phyloP scores from a whole-genome alignment of 2,797 vertebrate species.

The Salarias fasciatus region DNA sequence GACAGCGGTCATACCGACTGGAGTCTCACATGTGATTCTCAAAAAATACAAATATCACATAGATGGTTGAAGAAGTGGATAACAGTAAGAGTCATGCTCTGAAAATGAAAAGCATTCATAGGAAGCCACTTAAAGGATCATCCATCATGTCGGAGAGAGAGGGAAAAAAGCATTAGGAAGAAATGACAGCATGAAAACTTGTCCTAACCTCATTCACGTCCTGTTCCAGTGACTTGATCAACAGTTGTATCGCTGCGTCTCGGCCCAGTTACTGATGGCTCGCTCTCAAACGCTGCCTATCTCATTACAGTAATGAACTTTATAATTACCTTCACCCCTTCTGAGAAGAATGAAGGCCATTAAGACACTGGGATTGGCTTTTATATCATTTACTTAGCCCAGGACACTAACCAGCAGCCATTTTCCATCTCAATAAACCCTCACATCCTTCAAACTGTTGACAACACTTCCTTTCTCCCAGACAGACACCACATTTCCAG shows the following conservation, averaged over 20 bases:
- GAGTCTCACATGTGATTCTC: too few species aligned
- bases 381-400: slow-evolving; percentile 87
- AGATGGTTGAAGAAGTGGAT: too few species aligned
- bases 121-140: slow-evolving; percentile 15
- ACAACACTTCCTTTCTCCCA: slow-evolving; percentile 54
- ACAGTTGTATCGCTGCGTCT: slow-evolving; percentile 75
- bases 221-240: slow-evolving; percentile 79
- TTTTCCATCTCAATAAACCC: slow-evolving; percentile 86
- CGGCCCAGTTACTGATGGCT: slow-evolving; percentile 76
- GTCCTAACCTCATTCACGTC: slow-evolving; percentile 47
- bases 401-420: slow-evolving; percentile 83
- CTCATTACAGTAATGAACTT: slow-evolving; percentile 90
- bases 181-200: slow-evolving; percentile 63
- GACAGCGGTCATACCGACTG: too few species aligned
- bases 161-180: slow-evolving; percentile 31
- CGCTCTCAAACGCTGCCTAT: slow-evolving; percentile 80
- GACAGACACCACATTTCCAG: slow-evolving; percentile 35
- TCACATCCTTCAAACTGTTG: slow-evolving; percentile 67
- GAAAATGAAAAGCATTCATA: slow-evolving; percentile 6
- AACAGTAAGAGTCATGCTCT: slow-evolving; percentile 3
- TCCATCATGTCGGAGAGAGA: slow-evolving; percentile 10
- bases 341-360: slow-evolving; percentile 84
- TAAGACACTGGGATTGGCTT: slow-evolving; percentile 85
- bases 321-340: slow-evolving; percentile 87
- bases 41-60: too few species aligned